Percentiles rank a stretch among this genome's conserved stretches.
phyloP scores from a whole-genome alignment of 2,797 vertebrate species.

The Brotula barbata region DNA sequence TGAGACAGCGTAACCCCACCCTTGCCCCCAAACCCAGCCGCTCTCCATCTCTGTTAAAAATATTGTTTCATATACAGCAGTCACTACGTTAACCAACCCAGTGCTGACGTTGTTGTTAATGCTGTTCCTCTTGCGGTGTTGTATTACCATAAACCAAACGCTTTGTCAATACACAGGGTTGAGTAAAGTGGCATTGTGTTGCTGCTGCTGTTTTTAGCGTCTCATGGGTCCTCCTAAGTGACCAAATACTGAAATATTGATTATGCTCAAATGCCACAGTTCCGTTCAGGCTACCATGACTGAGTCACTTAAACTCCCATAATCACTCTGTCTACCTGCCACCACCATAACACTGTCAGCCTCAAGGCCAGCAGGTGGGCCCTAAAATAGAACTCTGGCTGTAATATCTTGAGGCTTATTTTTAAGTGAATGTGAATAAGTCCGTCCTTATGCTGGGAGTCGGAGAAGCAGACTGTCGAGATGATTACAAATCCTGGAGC shows the following conservation, averaged over 20 bases:
- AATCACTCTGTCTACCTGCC: conserved; percentile 32
- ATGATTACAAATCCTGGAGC: too few relatives aligned
- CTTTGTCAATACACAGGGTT: conserved; percentile 37
- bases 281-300: conserved; percentile 55
- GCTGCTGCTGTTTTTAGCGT: conserved; percentile 63
- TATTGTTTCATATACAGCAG: conserved; percentile 8
- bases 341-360: background rate
- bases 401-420: too few relatives aligned
- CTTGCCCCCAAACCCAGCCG: background rate
- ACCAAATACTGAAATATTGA: conserved; percentile 72
- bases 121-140: conserved; percentile 33
- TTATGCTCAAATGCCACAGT: conserved; percentile 62
- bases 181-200: conserved; percentile 56
- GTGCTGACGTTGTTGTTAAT: conserved; percentile 28
- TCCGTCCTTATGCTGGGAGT: too few relatives aligned
- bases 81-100: conserved; percentile 14
- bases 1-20: conserved; percentile 51
- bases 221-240: conserved; percentile 62
- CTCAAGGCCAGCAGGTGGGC: background rate
- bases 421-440: too few relatives aligned
- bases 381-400: too few relatives aligned
- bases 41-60: background rate
- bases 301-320: conserved; percentile 58
- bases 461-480: too few relatives aligned
- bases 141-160: conserved; percentile 51